Percentiles rank a stretch among this genome's conserved stretches.
phyloP scores from a whole-genome alignment of 1,140 invertebrate genomes.

The Alviniconcha marisindica region DNA sequence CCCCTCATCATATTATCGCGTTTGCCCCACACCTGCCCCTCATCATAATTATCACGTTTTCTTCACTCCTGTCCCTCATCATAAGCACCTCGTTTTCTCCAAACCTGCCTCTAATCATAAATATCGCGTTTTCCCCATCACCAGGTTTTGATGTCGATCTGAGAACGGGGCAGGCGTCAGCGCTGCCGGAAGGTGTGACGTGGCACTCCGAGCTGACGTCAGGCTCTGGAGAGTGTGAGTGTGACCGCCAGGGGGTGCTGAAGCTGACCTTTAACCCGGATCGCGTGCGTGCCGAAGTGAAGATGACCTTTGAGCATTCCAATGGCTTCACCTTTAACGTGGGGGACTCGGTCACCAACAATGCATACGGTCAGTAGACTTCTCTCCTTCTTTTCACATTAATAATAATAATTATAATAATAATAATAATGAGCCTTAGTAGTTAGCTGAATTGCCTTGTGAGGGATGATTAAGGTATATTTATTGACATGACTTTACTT shows the following conservation, averaged over 20 bases:
- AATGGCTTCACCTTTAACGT: slow-evolving; percentile 37
- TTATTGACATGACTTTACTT: no score
- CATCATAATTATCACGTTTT: no score
- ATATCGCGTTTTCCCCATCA: no score
- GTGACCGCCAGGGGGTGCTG: slow-evolving; percentile 28
- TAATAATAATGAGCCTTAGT: no score
- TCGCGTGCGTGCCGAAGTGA: slow-evolving; percentile 10
- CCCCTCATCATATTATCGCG: no score
- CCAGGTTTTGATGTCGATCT: slow-evolving; percentile 13
- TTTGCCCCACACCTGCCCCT: no score
- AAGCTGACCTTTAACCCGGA: slow-evolving; percentile 14
- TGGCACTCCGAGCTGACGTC: neutral
- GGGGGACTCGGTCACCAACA: slow-evolving; percentile 39
- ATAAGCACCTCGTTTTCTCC: no score
- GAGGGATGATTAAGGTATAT: no score
- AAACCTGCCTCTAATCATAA: no score
- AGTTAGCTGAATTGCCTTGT: no score
- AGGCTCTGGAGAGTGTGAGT: neutral
- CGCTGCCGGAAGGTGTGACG: slow-evolving; percentile 11
- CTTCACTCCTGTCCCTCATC: no score
- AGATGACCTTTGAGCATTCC: slow-evolving; percentile 24
- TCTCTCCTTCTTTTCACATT: no score
- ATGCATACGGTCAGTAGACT: slow-evolving; percentile 39
- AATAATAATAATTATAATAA: neutral
- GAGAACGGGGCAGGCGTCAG: neutral